Evolutionary conservation across 2,113 vertebrate genomes (phyloP), one percentile per base, ranked within the genome.

Genomic region (Hemicordylus capensis): DNA sequence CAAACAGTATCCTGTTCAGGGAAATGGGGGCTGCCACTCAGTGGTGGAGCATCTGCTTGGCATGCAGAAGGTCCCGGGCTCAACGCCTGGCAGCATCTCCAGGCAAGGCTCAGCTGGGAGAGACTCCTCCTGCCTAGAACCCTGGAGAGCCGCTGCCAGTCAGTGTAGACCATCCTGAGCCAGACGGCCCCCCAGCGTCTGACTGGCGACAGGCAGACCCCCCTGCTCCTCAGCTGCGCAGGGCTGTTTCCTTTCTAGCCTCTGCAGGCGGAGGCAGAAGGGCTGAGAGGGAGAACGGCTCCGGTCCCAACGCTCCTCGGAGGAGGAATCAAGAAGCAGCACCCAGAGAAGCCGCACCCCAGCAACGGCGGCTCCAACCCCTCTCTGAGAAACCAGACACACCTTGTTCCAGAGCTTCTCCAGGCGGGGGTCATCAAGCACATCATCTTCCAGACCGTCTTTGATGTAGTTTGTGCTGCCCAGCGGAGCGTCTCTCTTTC

Each of bases 341-440:
- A 6, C 48, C 61, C 61, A 7, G 15, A 15, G 12, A 39, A 20
- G 20, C 34, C 17, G 67, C 67, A 22, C 34, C 17, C 67, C 51
- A 6, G 4, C 10, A 54, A 54, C 11, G 10, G 10, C 7, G 67
- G 4, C 19, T 1, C 4, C 15, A 6, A 8, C 48, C 48, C 48
- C 48, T 12, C 48, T 12, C 6, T 6, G 48, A 51, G 48, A 51
- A 51, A 51, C 6, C 48, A 51, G 64, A 85, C 92, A 69, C 17
- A 99, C 99, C 97, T 98, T 98, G 94, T 98, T 99, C 99, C 99
- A 99, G 56, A 99, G 93, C 91, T 99, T 99, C 88, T 99, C 98
- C 89, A 99, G 95, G 86, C 97, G 95, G 59, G 99, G 99, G 90
- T 99, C 99, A 7, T 97, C 97, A 86, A 99, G 96, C 1, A 87